phyloP scores from a whole-genome alignment of 2,888 invertebrate genomes.

The Sminthurides aquaticus region DNA sequence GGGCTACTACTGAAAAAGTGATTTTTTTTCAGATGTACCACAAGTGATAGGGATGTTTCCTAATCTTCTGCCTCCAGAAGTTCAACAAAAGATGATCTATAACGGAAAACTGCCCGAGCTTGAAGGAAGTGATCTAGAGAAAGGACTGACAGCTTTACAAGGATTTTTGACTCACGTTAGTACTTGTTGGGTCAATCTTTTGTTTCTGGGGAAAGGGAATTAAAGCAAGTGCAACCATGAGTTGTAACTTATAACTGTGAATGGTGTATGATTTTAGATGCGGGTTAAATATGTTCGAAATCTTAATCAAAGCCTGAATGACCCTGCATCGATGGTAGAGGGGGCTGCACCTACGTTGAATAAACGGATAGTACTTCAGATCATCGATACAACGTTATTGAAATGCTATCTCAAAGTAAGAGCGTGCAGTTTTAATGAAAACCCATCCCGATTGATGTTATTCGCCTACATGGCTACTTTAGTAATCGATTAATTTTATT shows the following conservation, averaged over 20 bases:
- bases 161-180: constrained; percentile 73
- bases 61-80: constrained; percentile 63
- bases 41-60: constrained; percentile 93
- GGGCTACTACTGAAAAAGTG: neutral
- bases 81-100: constrained; percentile 52
- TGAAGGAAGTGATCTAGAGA: constrained; percentile 76
- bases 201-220: too few species aligned
- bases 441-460: too few species aligned
- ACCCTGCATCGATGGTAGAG: constrained; percentile 45
- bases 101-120: constrained; percentile 56
- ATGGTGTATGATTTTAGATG: constrained; percentile 12
- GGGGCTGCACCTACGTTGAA: constrained; percentile 52
- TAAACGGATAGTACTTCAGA: constrained; percentile 65
- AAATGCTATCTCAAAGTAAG: constrained; percentile 90
- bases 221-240: too few species aligned
- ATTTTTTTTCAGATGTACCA: constrained; percentile 63
- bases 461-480: too few species aligned
- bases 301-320: constrained; percentile 40
- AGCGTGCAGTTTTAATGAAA: constrained; percentile 12
- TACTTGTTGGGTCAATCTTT: too few species aligned
- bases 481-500: constrained; percentile 6
- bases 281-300: constrained; percentile 23
- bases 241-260: too few species aligned
- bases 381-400: constrained; percentile 92
- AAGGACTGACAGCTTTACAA: constrained; percentile 77